Evolutionary conservation across 2,113 vertebrate species (phyloP), one percentile per base, ranked within the genome.

Genomic region (Galbula dea): DNA sequence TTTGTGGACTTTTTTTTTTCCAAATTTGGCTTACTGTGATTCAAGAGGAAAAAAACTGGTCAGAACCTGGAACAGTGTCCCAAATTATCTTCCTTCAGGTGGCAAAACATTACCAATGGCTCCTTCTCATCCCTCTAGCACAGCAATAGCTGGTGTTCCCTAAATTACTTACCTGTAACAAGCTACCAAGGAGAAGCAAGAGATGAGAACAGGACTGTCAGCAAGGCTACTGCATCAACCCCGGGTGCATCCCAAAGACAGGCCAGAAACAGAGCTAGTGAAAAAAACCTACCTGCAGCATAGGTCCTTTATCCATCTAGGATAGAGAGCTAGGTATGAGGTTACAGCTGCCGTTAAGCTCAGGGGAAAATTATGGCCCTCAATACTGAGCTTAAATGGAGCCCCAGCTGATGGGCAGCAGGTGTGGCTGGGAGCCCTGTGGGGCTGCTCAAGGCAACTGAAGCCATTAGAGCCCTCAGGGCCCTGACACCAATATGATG

Each of bases 321-420:
- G 23, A 52, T 5, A 55, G 2, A 10, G 16, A 67, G 5, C 11
- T 10, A 19, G 3, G 3, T 2, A 8, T 1, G 0, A 75, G 3
- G 3, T 1, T 4, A 0, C 5, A 48, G 18, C 32, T n/a, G 16
- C 26, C 59, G 18, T 26, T 58, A 8, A 57, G 21, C 14, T 12
- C 24, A 26, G 2, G 1, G 3, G 2, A n/a, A 61, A 6, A 0
- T 3, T 0, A 5, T 0, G 0, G 0, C 0, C 2, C 3, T 65
- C 16, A 21, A 63, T 57, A 29, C 26, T 49, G 78, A 87, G 49
- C 16, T 87, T 52, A 76, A 82, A 79, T 32, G 6, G n/a, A 52
- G 6, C 11, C 21, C 18, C 0, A 1, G 12, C 4, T 1, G 10
- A 12, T 32, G 29, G 61, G 57, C 81, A 61, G 77, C 45, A 63